A percentile compares a stretch with the other conserved stretches of the same genome.
These are phyloP conservation scores for Tipula helvola DNA, from an alignment of 2,888 invertebrate genomes.

Conservation along the genomic window DNA sequence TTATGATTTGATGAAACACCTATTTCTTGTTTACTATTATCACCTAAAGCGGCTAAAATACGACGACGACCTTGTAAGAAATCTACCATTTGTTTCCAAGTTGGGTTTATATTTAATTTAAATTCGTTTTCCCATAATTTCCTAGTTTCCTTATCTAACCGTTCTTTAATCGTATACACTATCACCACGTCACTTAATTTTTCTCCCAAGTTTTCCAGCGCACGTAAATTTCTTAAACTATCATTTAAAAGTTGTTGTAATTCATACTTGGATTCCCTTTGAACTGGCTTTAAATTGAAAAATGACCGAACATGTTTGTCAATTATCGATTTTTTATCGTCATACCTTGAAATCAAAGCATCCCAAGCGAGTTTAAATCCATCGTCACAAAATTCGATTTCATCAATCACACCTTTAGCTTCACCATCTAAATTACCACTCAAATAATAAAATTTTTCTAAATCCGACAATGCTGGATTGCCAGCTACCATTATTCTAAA, in stretches of 20 bases:
- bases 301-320: background rate
- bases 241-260: background rate
- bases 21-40: background rate
- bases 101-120: background rate
- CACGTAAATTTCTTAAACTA: background rate
- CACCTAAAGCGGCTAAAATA: background rate
- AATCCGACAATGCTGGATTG: too few relatives aligned
- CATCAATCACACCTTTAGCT: too few relatives aligned
- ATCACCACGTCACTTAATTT: background rate
- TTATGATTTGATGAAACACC: too few relatives aligned
- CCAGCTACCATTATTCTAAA: too few relatives aligned
- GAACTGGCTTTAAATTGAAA: background rate
- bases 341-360: too few relatives aligned
- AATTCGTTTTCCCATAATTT: background rate
- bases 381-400: too few relatives aligned
- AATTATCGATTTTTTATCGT: background rate
- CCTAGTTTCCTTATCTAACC: background rate
- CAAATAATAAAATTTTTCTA: too few relatives aligned
- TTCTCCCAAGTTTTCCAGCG: background rate
- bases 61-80: background rate
- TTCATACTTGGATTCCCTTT: background rate
- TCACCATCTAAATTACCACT: too few relatives aligned
- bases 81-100: background rate
- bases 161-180: background rate
- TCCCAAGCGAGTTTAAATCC: too few relatives aligned